A percentile compares a stretch with the other conserved stretches of the same genome.
Evolutionary conservation across 2,797 vertebrate genomes (phyloP).

Genomic region (Darevskia nairensis): DNA sequence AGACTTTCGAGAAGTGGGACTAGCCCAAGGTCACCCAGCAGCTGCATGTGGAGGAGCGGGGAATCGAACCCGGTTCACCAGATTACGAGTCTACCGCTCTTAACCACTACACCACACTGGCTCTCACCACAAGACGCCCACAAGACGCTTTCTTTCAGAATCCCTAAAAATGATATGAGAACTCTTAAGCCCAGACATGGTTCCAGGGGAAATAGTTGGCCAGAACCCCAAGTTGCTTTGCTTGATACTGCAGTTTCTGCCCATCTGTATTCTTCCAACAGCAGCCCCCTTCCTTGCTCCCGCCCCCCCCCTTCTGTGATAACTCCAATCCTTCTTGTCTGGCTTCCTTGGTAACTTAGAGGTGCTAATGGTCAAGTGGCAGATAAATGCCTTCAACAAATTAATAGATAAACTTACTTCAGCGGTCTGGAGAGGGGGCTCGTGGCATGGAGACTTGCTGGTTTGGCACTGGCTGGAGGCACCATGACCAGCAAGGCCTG

Average conservation of each 20-base stretch:
- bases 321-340: rapidly evolving
- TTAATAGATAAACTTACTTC: constrained; percentile 72
- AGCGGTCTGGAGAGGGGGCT: constrained; percentile 75
- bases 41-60: too few relatives aligned
- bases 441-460: constrained; percentile 68
- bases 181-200: background rate
- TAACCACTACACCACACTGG: too few relatives aligned
- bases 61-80: too few relatives aligned
- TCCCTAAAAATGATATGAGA: background rate
- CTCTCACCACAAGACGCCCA: too few relatives aligned
- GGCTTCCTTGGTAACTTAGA: background rate
- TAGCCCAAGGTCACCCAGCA: too few relatives aligned
- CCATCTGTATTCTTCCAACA: too few relatives aligned
- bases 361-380: too few relatives aligned
- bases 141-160: background rate
- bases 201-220: background rate
- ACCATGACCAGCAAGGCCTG: constrained; percentile 86
- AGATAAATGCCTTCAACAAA: too few relatives aligned
- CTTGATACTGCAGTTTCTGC: background rate
- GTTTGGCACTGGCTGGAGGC: constrained; percentile 78
- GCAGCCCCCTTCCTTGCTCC: too few relatives aligned
- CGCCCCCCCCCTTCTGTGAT: rapidly evolving
- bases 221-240: too few relatives aligned
- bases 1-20: too few relatives aligned
- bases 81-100: too few relatives aligned